Base-by-base conservation (phyloP, 2,888 invertebrate genomes). In the Drepana falcataria region DNA sequence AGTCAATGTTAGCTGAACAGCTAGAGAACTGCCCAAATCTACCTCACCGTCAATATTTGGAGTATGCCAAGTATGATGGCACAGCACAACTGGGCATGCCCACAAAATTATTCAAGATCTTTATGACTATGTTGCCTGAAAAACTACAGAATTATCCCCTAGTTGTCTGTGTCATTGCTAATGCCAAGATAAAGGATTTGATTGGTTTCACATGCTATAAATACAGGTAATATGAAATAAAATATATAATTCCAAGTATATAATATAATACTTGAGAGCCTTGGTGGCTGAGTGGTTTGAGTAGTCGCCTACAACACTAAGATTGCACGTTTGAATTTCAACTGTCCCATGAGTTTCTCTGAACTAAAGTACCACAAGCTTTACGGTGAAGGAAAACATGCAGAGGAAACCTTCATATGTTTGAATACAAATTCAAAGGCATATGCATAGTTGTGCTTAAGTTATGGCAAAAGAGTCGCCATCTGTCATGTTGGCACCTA, bases 171-270 rank as follows among this genome's bases (percentile, higher is more conserved):
- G 96, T 98, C 53, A 92, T 97, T 57, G 94, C 95, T 33, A 94
- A 93, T 69, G 97, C 98, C 35, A 97, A 95, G 89, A 96, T 98
- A 55, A 92, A 93, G 69, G 98, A 99, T 79, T 93, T 98, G 41
- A 96, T 99, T 77, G 99, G 99, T 44, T 94, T 98, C 54, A 96
- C 96, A 70, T 96, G 98, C 86, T 97, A 96, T 79, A 96, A 96
- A 89, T 95, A 94, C 93, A 89, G 93, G 94, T 91, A 88, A 64
- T 41, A 52, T 35, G 21, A 35, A 4, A 51, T 21, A 37, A 47
- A 44, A 21, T 48, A 40, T 48, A 35, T 34, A 37, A 34, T 48
- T 58, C n/a, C 37, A 37, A 4, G 37, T 37, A 37, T 44, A 37
- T 21, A 21, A 21, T 21, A 21, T 21, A 21, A 21, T 21, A 21